A percentile compares a stretch with the other conserved stretches of the same genome.
Evolutionary conservation across 2,888 invertebrate genomes (phyloP).

Genomic region (Zaprionus obscuricornis): DNA sequence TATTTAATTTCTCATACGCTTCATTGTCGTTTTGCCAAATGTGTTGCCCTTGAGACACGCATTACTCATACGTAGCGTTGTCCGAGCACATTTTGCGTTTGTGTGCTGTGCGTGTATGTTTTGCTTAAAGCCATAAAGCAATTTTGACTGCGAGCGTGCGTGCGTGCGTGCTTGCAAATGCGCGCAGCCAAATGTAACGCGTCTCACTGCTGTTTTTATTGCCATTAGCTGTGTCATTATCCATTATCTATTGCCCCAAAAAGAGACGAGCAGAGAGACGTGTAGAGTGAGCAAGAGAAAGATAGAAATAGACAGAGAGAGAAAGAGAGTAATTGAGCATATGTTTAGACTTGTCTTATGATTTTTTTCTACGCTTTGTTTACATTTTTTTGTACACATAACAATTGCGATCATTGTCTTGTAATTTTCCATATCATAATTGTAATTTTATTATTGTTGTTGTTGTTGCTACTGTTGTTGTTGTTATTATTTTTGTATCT

Average conservation of each 20-base stretch:
- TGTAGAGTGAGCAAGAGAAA: no score
- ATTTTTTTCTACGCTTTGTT: no score
- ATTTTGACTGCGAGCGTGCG: slow-evolving; percentile 53
- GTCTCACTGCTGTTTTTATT: slow-evolving; percentile 51
- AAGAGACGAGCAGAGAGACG: not conserved
- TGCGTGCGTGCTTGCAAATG: slow-evolving; percentile 34
- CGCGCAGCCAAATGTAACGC: no score
- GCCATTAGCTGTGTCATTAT: slow-evolving; percentile 54
- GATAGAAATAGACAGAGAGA: no score
- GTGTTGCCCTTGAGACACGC: slow-evolving; percentile 59
- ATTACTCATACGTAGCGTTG: slow-evolving; percentile 59
- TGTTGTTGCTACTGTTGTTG: no score
- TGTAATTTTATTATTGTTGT: no score
- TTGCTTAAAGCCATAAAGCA: slow-evolving; percentile 37
- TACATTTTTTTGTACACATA: no score
- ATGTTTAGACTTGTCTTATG: no score
- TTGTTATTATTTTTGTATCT: no score
- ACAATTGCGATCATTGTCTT: no score
- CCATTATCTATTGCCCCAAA: slow-evolving; percentile 26
- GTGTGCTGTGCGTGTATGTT: slow-evolving; percentile 25
- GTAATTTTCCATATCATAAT: no score
- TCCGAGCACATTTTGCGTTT: slow-evolving; percentile 28
- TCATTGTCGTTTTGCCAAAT: slow-evolving; percentile 46
- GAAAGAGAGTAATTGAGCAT: no score
- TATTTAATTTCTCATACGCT: slow-evolving; percentile 62